A percentile compares a stretch with the other conserved stretches of the same genome.
Evolutionary conservation across 2,113 vertebrate genomes (phyloP).

Genomic region (Narcine bancroftii): DNA sequence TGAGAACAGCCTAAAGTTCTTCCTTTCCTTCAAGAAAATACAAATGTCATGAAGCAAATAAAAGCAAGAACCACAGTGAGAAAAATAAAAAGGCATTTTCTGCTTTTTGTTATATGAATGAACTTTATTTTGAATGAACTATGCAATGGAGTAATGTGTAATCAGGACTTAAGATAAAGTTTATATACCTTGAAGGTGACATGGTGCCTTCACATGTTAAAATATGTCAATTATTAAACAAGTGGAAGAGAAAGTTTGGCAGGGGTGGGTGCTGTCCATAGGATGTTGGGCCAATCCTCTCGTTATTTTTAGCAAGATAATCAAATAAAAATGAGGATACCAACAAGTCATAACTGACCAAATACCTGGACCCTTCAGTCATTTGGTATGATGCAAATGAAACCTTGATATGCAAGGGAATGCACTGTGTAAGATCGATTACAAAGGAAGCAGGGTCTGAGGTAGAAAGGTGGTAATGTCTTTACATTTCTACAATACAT

Average conservation of each 20-base stretch:
- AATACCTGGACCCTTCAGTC: neutral
- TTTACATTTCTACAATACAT: constrained; percentile 85
- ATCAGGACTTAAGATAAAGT: constrained; percentile 24
- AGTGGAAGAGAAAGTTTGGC: neutral
- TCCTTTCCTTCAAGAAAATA: neutral
- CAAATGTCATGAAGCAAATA: neutral
- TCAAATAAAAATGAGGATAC: neutral
- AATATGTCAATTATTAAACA: neutral
- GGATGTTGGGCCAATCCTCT: neutral
- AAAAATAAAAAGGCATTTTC: neutral
- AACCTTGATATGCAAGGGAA: neutral
- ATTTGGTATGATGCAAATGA: constrained; percentile 14
- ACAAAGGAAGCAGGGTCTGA: constrained; percentile 77
- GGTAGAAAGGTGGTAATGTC: constrained; percentile 98
- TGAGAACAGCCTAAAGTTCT: neutral
- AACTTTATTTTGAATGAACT: constrained; percentile 34
- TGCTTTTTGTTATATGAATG: neutral
- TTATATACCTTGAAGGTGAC: neutral
- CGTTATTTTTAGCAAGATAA: neutral
- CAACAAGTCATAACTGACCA: neutral
- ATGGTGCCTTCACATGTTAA: constrained; percentile 3
- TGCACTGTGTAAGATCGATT: constrained; percentile 38
- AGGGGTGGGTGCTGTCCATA: neutral
- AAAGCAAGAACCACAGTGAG: neutral
- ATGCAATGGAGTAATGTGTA: neutral